Base-by-base conservation (phyloP, 2,888 invertebrate species). In the Blera fallax region DNA sequence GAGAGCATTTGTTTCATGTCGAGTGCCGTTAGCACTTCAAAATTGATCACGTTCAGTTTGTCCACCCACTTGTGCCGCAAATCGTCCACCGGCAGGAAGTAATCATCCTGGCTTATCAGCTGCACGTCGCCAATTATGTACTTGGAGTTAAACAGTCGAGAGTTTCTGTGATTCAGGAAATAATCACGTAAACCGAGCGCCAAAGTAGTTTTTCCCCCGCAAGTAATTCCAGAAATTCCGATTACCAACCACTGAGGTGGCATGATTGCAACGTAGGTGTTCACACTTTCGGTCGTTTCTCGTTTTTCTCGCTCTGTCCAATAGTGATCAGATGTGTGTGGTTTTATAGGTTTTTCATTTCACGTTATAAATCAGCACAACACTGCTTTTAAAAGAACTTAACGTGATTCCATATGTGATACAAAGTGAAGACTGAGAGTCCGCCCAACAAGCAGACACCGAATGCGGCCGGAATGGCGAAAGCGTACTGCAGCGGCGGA, bases 151-250 rank as follows among this genome's bases (percentile, higher is more conserved):
- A 92, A 90, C 0, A 91, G 87, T 8, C 89, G 89, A 0, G 89
- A 87, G 54, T 90, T 89, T 3, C 89, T 88, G 29, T 90, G 87
- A 24, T 88, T 90, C 37, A 89, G 88, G 72, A 92, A 92, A 73
- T 91, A 91, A 14, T 91, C 90, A 4, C 91, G 92, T 16, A 97
- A 89, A 74, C 92, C 92, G 67, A 93, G 93, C 0, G 96, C 94
- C 40, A 97, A 90, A 0, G 96, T 95, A 0, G 96, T 96, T 92
- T 97, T 97, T 0, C 97, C 97, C 18, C 96, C 96, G 89, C 96
- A 96, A 0, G 97, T 97, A 1, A 96, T 95, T 0, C 97, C 96
- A 43, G 96, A 95, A 87, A 97, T 94, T 6, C 96, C 97, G 78
- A 96, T 92, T 65, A 95, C 92, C 43, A 94, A 88, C 94, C 94